Conservation (phyloP, 1,140 invertebrate species). For the Oncopodura yosiiana region DNA sequence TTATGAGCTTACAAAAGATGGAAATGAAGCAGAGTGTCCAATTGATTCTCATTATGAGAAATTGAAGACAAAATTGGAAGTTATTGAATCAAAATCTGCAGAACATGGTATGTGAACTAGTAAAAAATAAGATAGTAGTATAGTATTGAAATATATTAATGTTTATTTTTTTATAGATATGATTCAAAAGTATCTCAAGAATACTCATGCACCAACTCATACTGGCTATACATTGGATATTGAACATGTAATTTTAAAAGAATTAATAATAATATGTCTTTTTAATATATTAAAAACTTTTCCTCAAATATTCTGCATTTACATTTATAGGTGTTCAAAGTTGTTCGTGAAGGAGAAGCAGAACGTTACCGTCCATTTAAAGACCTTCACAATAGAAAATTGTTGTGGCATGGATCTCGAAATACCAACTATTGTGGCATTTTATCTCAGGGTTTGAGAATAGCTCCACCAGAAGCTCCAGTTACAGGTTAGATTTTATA, state of each 20-base stretch:
- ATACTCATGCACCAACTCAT: conserved; percentile 83
- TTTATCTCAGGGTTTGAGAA: conserved; percentile 87
- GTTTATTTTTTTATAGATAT: too few relatives aligned
- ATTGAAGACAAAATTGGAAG: conserved; percentile 69
- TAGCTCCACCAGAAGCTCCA: conserved; percentile 91
- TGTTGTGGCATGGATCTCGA: conserved; percentile 95
- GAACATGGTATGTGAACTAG: too few relatives aligned
- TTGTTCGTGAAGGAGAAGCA: conserved; percentile 67
- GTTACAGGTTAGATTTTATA: too few relatives aligned
- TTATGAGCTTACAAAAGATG: conserved; percentile 66
- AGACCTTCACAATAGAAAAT: conserved; percentile 70
- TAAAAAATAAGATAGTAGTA: too few relatives aligned
- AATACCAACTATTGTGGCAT: conserved; percentile 92
- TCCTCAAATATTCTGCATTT: too few relatives aligned
- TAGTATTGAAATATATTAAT: too few relatives aligned
- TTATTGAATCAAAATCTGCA: conserved; percentile 56
- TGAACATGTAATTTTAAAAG: conserved; percentile 44
- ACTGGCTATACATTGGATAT: conserved; percentile 63
- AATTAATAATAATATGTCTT: too few relatives aligned
- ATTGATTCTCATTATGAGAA: conserved; percentile 84
- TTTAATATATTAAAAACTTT: too few relatives aligned
- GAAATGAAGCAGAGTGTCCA: conserved; percentile 38
- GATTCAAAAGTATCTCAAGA: conserved; percentile 65
- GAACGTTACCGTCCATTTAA: conserved; percentile 71
- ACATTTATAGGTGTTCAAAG: conserved; percentile 60